A percentile compares a stretch with the other conserved stretches of the same genome.
Conservation (phyloP, 2,888 invertebrate genomes). For the Neoascia interrupta region DNA sequence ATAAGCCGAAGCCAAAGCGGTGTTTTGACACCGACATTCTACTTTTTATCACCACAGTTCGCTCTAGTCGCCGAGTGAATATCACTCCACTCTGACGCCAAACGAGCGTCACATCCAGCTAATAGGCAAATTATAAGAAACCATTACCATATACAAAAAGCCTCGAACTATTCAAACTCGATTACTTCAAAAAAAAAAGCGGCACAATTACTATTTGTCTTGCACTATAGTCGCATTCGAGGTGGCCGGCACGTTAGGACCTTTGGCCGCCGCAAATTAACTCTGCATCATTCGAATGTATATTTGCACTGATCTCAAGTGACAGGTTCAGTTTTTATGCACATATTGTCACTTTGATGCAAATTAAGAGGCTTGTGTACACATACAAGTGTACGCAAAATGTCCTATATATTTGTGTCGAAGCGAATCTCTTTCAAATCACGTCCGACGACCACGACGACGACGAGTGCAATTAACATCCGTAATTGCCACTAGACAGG, state of each 20-base stretch:
- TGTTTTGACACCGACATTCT: too few relatives aligned
- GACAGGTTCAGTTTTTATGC: slow-evolving; percentile 54
- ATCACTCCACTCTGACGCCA: too few relatives aligned
- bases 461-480: slow-evolving; percentile 49
- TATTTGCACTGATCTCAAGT: slow-evolving; percentile 42
- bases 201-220: slow-evolving; percentile 10
- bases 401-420: slow-evolving; percentile 53
- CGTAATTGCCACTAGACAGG: slow-evolving; percentile 77
- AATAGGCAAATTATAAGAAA: too few relatives aligned
- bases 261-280: slow-evolving; percentile 53
- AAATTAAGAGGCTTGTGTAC: slow-evolving; percentile 46
- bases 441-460: slow-evolving; percentile 33
- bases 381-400: slow-evolving; percentile 4
- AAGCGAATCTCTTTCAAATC: slow-evolving; percentile 39
- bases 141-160: too few relatives aligned
- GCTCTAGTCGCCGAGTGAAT: too few relatives aligned
- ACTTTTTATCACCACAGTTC: too few relatives aligned
- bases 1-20: too few relatives aligned
- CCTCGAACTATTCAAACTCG: slow-evolving; percentile 30
- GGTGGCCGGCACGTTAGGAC: too few relatives aligned
- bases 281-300: slow-evolving; percentile 26
- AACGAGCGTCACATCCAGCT: too few relatives aligned
- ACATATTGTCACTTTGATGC: slow-evolving; percentile 55
- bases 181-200: slow-evolving; percentile 16
- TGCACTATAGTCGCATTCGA: too few relatives aligned